These are phyloP conservation scores for Drosophila meridiana DNA, from an alignment of 2,888 invertebrate species.

Conservation along the genomic window DNA sequence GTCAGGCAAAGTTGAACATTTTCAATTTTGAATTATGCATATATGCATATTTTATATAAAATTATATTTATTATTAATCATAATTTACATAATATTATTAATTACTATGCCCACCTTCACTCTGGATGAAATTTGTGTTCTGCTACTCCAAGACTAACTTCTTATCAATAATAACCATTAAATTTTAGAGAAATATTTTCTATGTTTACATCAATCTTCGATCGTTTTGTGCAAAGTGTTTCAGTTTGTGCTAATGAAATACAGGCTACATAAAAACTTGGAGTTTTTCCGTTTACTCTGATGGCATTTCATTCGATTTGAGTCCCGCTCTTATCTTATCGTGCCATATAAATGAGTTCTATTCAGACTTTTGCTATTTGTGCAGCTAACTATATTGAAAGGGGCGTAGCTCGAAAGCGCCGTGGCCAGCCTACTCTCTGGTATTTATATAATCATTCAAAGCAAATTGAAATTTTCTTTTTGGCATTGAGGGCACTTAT, in stretches of 20 bases:
- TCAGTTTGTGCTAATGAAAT: conserved; percentile 2
- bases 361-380: conserved; percentile 1
- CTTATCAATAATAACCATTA: neutral
- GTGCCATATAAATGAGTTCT: conserved; percentile 11
- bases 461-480: conserved; percentile 76
- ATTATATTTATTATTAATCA: too few species aligned
- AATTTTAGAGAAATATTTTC: too few species aligned
- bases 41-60: too few species aligned
- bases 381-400: conserved; percentile 5
- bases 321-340: conserved; percentile 4
- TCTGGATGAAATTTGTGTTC: too few species aligned
- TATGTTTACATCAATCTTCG: neutral
- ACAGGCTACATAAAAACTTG: neutral
- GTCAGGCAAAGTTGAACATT: too few species aligned
- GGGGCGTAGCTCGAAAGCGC: neutral
- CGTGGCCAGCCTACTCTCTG: conserved; percentile 12
- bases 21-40: too few species aligned
- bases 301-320: neutral
- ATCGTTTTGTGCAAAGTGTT: neutral
- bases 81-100: too few species aligned
- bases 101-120: too few species aligned
- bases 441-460: conserved; percentile 57
- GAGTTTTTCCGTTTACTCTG: neutral
- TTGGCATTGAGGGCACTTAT: conserved; percentile 66
- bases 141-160: too few species aligned